These are phyloP conservation scores for Delphinapterus leucas DNA, from an alignment of 2,113 vertebrate genomes.

Conservation along the genomic window DNA sequence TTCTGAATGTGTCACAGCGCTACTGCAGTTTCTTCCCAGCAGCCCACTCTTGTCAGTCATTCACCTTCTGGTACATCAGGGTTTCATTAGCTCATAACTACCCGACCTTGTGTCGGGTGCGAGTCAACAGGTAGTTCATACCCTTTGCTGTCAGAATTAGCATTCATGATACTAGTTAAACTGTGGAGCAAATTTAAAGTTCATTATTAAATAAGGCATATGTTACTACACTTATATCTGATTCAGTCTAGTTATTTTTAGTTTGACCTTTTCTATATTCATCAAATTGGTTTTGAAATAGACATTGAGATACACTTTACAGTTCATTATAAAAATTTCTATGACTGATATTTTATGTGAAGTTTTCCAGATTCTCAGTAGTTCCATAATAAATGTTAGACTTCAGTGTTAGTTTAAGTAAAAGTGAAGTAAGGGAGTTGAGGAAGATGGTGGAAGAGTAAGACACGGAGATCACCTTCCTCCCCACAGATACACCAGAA, in stretches of 20 bases:
- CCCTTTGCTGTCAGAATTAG: slow-evolving; percentile 83
- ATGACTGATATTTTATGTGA: slow-evolving; percentile 64
- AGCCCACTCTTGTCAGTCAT: slow-evolving; percentile 74
- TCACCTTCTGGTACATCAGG: slow-evolving; percentile 78
- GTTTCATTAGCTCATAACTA: slow-evolving; percentile 78
- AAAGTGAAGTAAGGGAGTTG: slow-evolving; percentile 49
- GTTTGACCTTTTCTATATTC: slow-evolving; percentile 87
- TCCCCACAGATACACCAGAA: too few species aligned
- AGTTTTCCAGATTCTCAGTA: slow-evolving; percentile 69
- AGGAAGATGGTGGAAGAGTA: too few species aligned
- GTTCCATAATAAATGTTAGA: slow-evolving; percentile 56
- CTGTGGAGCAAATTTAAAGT: slow-evolving; percentile 81
- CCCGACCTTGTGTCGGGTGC: slow-evolving; percentile 80
- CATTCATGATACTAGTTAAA: slow-evolving; percentile 83
- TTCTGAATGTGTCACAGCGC: slow-evolving; percentile 72
- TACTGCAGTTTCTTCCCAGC: slow-evolving; percentile 63
- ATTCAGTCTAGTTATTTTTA: slow-evolving; percentile 86
- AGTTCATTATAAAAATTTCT: slow-evolving; percentile 79
- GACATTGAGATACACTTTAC: slow-evolving; percentile 85
- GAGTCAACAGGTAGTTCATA: slow-evolving; percentile 82
- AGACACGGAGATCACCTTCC: too few species aligned
- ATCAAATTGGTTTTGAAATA: slow-evolving; percentile 85
- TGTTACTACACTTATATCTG: slow-evolving; percentile 84
- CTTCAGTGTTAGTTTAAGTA: slow-evolving; percentile 71
- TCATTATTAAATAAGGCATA: slow-evolving; percentile 87